Evolutionary conservation across 2,888 invertebrate species (phyloP).

Genomic region (Patella depressa): DNA sequence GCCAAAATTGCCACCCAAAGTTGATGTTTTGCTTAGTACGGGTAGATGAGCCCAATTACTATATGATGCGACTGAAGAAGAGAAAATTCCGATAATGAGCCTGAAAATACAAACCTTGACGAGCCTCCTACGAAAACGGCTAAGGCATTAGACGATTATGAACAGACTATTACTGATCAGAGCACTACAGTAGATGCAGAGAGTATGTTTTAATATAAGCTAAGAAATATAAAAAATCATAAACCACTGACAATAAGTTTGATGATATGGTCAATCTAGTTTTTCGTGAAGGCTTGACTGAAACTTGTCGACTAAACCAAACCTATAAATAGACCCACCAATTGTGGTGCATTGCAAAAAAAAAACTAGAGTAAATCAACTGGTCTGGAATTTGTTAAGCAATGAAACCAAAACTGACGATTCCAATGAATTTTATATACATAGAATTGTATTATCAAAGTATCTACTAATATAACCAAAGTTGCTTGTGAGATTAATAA

Average conservation of each 20-base stretch:
- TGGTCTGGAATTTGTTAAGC: background rate
- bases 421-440: background rate
- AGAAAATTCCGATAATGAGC: too few species aligned
- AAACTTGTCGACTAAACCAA: background rate
- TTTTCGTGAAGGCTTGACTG: background rate
- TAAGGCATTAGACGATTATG: too few species aligned
- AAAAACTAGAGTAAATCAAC: background rate
- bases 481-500: background rate
- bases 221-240: background rate
- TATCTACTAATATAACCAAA: constrained; percentile 2
- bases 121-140: too few species aligned
- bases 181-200: too few species aligned
- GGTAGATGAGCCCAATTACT: too few species aligned
- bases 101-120: too few species aligned
- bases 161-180: too few species aligned
- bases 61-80: too few species aligned
- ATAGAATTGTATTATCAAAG: background rate
- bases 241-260: constrained; percentile 7
- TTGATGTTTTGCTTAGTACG: too few species aligned
- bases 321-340: background rate
- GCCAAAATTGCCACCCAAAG: too few species aligned
- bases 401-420: background rate
- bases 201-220: too few species aligned
- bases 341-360: background rate
- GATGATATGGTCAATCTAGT: background rate